Evolutionary conservation across 2,888 invertebrate species (phyloP), one percentile per base, ranked within the genome.

Genomic region (Acrobasis consociella): DNA sequence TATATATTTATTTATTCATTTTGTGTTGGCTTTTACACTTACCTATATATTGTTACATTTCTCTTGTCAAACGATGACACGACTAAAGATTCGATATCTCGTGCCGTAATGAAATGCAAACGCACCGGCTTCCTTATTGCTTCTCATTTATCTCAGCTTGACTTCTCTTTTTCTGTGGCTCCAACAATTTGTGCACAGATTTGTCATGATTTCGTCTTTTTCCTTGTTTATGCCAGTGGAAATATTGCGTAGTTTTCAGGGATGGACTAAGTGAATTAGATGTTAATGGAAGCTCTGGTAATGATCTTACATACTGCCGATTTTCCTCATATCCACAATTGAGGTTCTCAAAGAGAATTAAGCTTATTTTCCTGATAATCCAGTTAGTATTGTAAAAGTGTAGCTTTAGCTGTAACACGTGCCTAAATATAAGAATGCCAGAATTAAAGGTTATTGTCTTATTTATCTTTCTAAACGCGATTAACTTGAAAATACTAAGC

Each of bases 81-180:
- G 22, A 56, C 49, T 60, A 60, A 62, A 17, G 52, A 52, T 70
- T 73, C 69, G 66, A 74, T 72, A 63, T 65, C 70, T 70, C 64
- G 76, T 86, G 31, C n/a, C 11, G 46, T 46, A 86, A 87, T 86
- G 85, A 86, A 86, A 85, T 84, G 86, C 82, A 86, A 86, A 86
- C 85, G 80, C 74, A 71, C 74, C 71, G 72, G 75, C 73, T 78
- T 81, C 81, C 78, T 81, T 75, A 82, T 76, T 76, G 80, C 74
- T 71, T 75, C 79, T 78, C 86, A 86, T 89, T 87, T 85, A 85
- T 88, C 87, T 87, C 82, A 75, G 74, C 78, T 42, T 75, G 76
- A 82, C 78, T 83, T 82, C 82, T 78, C 85, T 87, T 87, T 85
- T 87, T 86, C 85, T 80, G 75, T 69, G 80, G 82, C 79, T 78